Evolutionary conservation across 2,888 invertebrate genomes (phyloP), one percentile per base, ranked within the genome.

Genomic region (Oscheius sp.): DNA sequence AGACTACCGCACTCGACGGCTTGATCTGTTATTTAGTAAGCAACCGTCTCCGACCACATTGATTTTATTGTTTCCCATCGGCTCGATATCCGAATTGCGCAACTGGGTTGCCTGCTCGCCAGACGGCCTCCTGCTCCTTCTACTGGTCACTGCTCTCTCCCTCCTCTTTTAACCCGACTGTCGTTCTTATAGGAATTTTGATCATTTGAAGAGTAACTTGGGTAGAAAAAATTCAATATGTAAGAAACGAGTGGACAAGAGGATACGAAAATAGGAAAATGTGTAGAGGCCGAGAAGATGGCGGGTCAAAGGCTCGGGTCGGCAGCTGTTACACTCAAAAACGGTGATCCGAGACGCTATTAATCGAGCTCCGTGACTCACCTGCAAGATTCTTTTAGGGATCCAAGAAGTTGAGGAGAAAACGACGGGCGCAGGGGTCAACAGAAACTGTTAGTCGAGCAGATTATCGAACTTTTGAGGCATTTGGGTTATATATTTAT

Each of bases 271-370:
- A 52, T 49, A 52, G 66, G 9, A 29, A 52, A 49, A 18, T 52
- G 49, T n/a, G 18, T 35, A 21, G 18, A 45, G 25, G 66, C 52
- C 25, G 66, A 49, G 25, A 27, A 25, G 29, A 66, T 27, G 25
- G 49, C 49, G 49, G 66, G 66, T 66, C 66, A 52, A 66, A 41
- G 61, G 61, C 61, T 61, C 61, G 61, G 61, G 43, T 61, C 66
- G 66, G 66, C 66, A 66, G 52, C 66, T 66, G 66, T 66, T 66
- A 66, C 66, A 66, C 66, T 66, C 52, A 66, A 66, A 66, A 66
- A 66, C 61, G 61, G 49, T 35, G 43, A 45, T 63, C 45, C 52
- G 29, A 27, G 52, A 49, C 35, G 66, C 66, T 52, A 66, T 66
- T 66, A 66, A 66, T 66, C 66, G 52, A 29, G 66, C n/a, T 52